Evolutionary conservation across 2,797 vertebrate genomes (phyloP), one percentile per base, ranked within the genome.

Genomic region (Neosalanx taihuensis): DNA sequence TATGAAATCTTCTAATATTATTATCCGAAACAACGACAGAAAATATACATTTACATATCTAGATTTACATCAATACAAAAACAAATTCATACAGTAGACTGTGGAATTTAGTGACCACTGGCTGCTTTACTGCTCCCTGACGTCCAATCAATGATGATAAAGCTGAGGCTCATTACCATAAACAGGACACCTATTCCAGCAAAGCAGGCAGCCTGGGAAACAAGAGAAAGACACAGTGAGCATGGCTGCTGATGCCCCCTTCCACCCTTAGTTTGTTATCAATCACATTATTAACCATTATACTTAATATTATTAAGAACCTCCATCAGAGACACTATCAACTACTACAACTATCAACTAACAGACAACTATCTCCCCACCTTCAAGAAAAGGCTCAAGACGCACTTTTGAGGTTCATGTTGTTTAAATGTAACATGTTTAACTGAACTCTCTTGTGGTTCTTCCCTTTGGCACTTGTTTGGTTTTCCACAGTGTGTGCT

Each of bases 81-180:
- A 59, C 35, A n/a, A 56, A 56, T n/a, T 56, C 15, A 56, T 56
- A 56, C 51, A 66, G 59, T 1, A 10, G 49, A 64, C 46, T 46
- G 63, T 15, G 72, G 37, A 66, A 69, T 78, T 90, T 98, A 99
- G 87, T 98, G 97, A 85, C 91, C 95, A 72, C 93, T 94, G n/a
- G 90, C 92, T 1, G 90, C 92, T 82, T 86, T 94, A 82, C 88
- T 89, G 65, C 80, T 92, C 1, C 95, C 96, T 0, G 89, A 93
- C 59, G 93, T 92, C 97, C 97, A 99, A 71, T 98, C 96, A 4
- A 93, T 96, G 90, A 98, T 94, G 91, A 99, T 98, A 89, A 99
- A 98, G 86, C 96, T 97, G 83, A 99, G 91, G 71, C 97, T 98
- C 97, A 99, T 99, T 85, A 91, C 94, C 97, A 99, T 99, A 81